Conservation (phyloP, 2,888 invertebrate genomes). For the Marasmarcha lunaedactyla region DNA sequence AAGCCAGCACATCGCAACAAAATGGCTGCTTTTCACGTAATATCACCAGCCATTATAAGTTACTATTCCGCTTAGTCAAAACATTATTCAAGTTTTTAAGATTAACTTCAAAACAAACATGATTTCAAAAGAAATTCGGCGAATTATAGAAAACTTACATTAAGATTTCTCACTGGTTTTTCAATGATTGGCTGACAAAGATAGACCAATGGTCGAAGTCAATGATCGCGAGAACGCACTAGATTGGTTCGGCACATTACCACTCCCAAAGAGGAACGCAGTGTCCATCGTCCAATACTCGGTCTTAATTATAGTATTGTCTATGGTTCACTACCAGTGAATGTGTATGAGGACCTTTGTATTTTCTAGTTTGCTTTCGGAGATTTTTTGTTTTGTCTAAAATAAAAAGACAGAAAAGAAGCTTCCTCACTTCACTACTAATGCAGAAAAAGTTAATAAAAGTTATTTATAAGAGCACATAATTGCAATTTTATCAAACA, state of each 20-base stretch:
- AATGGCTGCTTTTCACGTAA: conserved; percentile 60
- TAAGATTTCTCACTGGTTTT: conserved; percentile 75
- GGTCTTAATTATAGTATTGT: conserved; percentile 53
- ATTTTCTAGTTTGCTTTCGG: no score
- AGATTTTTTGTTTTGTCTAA: no score
- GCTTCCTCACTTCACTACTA: no score
- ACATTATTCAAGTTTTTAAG: neutral
- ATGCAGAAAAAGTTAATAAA: no score
- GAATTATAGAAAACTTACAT: conserved; percentile 64
- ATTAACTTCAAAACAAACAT: conserved; percentile 23
- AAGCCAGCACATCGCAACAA: conserved; percentile 45
- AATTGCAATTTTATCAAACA: no score
- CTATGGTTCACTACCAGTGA: conserved; percentile 33
- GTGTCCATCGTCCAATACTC: conserved; percentile 47
- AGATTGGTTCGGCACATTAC: conserved; percentile 74
- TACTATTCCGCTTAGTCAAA: neutral
- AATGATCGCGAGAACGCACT: conserved; percentile 80
- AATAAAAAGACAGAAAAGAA: no score
- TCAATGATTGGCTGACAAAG: conserved; percentile 91
- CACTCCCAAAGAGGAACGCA: conserved; percentile 72
- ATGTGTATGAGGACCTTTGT: no score
- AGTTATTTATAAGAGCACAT: no score
- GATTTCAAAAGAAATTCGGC: conserved; percentile 37
- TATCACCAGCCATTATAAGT: conserved; percentile 27
- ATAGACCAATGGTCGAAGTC: conserved; percentile 88